Evolutionary conservation across 2,797 vertebrate genomes (phyloP).

Genomic region (Thripadectes ignobilis): DNA sequence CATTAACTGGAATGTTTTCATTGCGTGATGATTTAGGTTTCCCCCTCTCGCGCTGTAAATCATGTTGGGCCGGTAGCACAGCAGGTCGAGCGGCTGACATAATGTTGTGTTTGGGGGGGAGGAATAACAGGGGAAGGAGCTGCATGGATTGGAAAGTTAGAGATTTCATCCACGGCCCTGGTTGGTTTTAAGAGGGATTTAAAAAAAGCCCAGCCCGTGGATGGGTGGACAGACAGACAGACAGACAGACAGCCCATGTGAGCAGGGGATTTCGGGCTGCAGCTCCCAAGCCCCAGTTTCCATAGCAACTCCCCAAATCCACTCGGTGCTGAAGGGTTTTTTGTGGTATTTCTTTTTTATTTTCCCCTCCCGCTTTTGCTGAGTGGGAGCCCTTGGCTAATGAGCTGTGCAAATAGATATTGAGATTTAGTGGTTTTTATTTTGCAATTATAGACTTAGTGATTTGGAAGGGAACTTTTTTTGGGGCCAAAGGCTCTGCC

Average conservation of each 20-base stretch:
- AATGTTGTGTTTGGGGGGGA: slow-evolving; percentile 57
- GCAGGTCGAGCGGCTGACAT: slow-evolving; percentile 61
- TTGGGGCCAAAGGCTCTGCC: slow-evolving; percentile 34
- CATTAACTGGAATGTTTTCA: slow-evolving; percentile 78
- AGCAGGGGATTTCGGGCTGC: not conserved
- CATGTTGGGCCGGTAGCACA: slow-evolving; percentile 59
- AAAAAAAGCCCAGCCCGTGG: not conserved
- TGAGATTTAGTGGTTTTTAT: slow-evolving; percentile 72
- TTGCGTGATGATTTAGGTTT: slow-evolving; percentile 76
- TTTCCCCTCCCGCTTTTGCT: slow-evolving; percentile 39
- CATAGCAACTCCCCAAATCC: slow-evolving; percentile 61
- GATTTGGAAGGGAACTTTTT: slow-evolving; percentile 71
- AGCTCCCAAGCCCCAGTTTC: slow-evolving; percentile 17
- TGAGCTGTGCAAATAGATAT: slow-evolving; percentile 76
- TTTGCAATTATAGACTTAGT: slow-evolving; percentile 72
- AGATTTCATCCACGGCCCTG: not conserved
- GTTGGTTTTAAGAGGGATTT: not conserved
- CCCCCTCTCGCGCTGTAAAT: slow-evolving; percentile 74
- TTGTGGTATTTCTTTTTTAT: not conserved
- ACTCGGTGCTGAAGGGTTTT: not conserved
- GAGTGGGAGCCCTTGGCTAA: slow-evolving; percentile 72
- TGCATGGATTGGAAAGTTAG: not conserved
- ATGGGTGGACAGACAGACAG: not conserved
- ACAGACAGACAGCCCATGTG: not conserved
- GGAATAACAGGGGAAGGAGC: slow-evolving; percentile 32